phyloP scores from a whole-genome alignment of 2,888 invertebrate species.

The Xestobium rufovillosum region DNA sequence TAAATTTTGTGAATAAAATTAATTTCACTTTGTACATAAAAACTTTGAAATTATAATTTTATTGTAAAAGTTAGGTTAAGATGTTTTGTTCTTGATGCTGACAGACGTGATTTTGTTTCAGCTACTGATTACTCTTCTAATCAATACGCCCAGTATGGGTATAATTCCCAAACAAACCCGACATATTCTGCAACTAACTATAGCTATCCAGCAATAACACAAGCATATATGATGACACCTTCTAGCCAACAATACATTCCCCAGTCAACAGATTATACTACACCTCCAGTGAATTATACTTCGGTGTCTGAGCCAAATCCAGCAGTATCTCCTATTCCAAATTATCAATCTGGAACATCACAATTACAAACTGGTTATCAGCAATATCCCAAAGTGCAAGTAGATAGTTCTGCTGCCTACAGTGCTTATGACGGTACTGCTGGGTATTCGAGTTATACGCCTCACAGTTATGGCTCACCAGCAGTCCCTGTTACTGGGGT shows the following conservation, averaged over 20 bases:
- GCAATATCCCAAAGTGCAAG: not conserved
- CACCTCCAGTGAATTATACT: not conserved
- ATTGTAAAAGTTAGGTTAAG: too few species aligned
- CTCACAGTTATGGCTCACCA: slow-evolving; percentile 2
- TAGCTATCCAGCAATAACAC: slow-evolving; percentile 4
- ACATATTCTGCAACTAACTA: not conserved
- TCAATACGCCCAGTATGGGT: slow-evolving; percentile 2
- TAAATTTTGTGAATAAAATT: too few species aligned
- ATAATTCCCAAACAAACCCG: slow-evolving; percentile 10
- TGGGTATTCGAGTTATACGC: not conserved
- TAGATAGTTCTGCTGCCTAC: not conserved
- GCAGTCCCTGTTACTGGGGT: not conserved
- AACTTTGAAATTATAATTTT: too few species aligned
- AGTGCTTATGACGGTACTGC: too few species aligned
- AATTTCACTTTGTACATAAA: too few species aligned
- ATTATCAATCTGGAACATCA: too few species aligned
- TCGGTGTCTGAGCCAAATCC: not conserved
- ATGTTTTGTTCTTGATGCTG: too few species aligned
- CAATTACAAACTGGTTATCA: too few species aligned
- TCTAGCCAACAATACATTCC: not conserved
- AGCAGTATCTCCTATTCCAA: not conserved
- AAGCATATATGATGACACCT: slow-evolving; percentile 2
- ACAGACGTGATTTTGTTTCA: too few species aligned
- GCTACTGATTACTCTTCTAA: too few species aligned
- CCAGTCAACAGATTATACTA: not conserved